These are phyloP conservation scores for Bombus waltoni DNA, from an alignment of 1,140 invertebrate genomes.

Conservation along the genomic window DNA sequence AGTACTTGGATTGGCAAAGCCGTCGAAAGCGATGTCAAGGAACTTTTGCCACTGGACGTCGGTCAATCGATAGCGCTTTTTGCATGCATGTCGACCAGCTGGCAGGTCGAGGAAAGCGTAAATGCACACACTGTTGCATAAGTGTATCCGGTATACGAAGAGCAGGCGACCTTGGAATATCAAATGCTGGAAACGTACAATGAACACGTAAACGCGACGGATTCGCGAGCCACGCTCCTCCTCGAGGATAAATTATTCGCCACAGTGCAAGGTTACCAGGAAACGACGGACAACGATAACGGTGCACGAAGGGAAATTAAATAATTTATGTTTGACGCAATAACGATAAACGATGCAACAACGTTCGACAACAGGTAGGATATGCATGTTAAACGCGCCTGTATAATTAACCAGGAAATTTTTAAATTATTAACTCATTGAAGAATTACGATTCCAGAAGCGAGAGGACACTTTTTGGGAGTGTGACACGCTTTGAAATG, in stretches of 20 bases:
- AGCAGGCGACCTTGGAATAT: constrained; percentile 59
- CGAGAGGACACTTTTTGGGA: neutral
- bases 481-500: neutral
- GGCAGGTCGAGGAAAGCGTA: constrained; percentile 33
- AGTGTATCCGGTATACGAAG: constrained; percentile 53
- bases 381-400: neutral
- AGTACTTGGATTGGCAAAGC: neutral
- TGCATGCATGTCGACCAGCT: constrained; percentile 32
- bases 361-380: neutral
- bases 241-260: constrained; percentile 20
- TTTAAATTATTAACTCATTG: neutral
- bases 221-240: constrained; percentile 16
- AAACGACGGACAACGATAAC: neutral
- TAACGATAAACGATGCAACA: neutral
- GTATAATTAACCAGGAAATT: neutral
- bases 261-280: neutral
- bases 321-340: neutral
- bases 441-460: neutral
- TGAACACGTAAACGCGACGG: constrained; percentile 27
- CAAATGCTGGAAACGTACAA: constrained; percentile 51
- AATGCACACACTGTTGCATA: constrained; percentile 59
- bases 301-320: neutral
- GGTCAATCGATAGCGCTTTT: constrained; percentile 47
- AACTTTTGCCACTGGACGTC: constrained; percentile 33
- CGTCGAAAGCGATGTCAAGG: constrained; percentile 31